These are phyloP conservation scores for Helicoverpa zea DNA, from an alignment of 1,140 invertebrate species.

Conservation along the genomic window DNA sequence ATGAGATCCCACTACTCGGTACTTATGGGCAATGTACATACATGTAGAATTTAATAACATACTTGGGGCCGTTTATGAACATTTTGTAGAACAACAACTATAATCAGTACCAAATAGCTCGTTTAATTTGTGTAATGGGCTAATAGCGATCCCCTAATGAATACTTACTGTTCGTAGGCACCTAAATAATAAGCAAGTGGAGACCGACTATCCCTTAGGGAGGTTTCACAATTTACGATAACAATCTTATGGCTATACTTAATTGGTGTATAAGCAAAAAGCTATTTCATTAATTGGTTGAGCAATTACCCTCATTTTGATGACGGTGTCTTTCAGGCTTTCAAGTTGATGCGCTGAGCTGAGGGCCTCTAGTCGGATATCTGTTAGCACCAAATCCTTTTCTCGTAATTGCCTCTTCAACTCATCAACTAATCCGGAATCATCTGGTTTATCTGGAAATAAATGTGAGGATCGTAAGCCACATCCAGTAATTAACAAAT, in stretches of 20 bases:
- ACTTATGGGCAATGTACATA: background rate
- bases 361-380: slow-evolving; percentile 97
- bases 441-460: slow-evolving; percentile 79
- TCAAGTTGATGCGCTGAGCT: slow-evolving; percentile 98
- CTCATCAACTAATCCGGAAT: slow-evolving; percentile 91
- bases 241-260: slow-evolving; percentile 5
- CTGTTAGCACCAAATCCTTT: slow-evolving; percentile 98
- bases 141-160: slow-evolving; percentile 33
- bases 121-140: slow-evolving; percentile 28
- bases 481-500: slow-evolving; percentile 10
- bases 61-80: slow-evolving; percentile 17
- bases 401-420: slow-evolving; percentile 97
- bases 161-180: slow-evolving; percentile 6
- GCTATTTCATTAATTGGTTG: background rate
- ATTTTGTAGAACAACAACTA: slow-evolving; percentile 22
- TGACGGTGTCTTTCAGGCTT: slow-evolving; percentile 97
- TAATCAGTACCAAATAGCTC: slow-evolving; percentile 33
- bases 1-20: background rate
- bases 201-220: slow-evolving; percentile 14
- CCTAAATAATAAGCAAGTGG: slow-evolving; percentile 28
- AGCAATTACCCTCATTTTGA: slow-evolving; percentile 94
- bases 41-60: slow-evolving; percentile 10
- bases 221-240: slow-evolving; percentile 19
- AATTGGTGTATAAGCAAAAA: background rate
- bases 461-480: slow-evolving; percentile 13